Evolutionary conservation across 2,113 vertebrate species (phyloP), one percentile per base, ranked within the genome.

Genomic region (Ophiodon elongatus): DNA sequence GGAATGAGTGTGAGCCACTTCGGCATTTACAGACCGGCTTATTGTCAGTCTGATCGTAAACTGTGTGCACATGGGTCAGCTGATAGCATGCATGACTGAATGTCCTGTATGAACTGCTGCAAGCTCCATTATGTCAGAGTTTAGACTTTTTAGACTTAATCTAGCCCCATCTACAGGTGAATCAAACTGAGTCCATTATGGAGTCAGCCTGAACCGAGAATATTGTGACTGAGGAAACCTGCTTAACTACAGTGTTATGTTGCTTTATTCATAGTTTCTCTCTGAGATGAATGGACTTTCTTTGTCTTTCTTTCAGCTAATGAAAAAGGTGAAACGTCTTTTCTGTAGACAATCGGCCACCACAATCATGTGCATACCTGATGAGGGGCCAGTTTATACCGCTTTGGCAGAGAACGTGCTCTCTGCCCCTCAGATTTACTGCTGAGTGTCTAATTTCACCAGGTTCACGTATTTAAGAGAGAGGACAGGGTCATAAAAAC

Each of bases 381-480:
- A 85, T 87, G 82, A 84, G 47, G 73, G 43, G 47, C 39, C 27
- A 82, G 84, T 93, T 93, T 91, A 90, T 85, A 80, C 80, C 29
- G 70, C 90, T 86, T n/a, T 93, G 90, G 87, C 78, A 83, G 83
- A 84, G 86, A 88, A 85, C 39, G 47, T 83, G 73, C n/a, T 17
- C 84, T 56, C 79, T 45, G 81, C 76, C 39, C 73, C 82, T 65
- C 87, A 91, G 90, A 95, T 95, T 95, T 94, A 96, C 88, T 80
- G 81, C 92, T 52, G 79, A 74, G 86, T 93, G 92, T 92, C 90
- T 94, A 86, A 94, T 95, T 95, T 94, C 85, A 89, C 90, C 85
- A 88, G 89, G 87, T 89, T 90, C 79, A 85, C 90, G 79, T 93
- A 92, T 94, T 95, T 95, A 94, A 95, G 93, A 82, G 88, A 87